Base-by-base conservation (phyloP, 1,140 invertebrate species). In the Idris sp. region DNA sequence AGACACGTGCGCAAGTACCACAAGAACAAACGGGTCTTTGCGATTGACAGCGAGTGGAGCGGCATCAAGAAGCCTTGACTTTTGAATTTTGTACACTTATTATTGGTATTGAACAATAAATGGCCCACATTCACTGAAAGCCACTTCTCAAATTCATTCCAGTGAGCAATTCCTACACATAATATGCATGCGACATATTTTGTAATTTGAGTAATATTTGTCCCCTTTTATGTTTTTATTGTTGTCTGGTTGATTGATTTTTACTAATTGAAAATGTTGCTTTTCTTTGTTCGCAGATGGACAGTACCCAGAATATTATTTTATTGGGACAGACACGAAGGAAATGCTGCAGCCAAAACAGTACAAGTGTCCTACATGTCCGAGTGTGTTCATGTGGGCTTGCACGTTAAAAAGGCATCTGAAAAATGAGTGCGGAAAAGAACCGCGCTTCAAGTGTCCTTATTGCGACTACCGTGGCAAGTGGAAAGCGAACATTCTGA, bases 391-490 rank as follows among this genome's bases (percentile, higher is more conserved):
- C 68, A 86, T 65, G 86, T 89, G 65, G 84, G 84, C 30, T 86
- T 91, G 81, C 83, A 88, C 54, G 79, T 85, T 71, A 79, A 86
- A 64, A 83, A 89, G 74, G 89, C 91, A 93, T 77, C 85, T 91
- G 67, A 90, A 89, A 58, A 91, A 91, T 68, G 90, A 92, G 62
- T 92, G 92, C 76, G 91, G 91, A 18, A 87, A 89, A 43, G 89
- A 87, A 67, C 90, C 90, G 0, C 86, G 87, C 26, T 91, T 88
- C 78, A 84, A 87, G 44, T 92, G 91, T 69, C 87, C 88, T 25
- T 87, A 89, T 72, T 92, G 91, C 79, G 81, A 86, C 64, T 86
- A 89, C 54, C 81, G 77, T 5, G 84, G 86, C 11, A 88, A 88
- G 53, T 84, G 87, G 64, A 83, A 80, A 46, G 83, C 82, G 2